Percentiles rank a stretch among this genome's conserved stretches.
Evolutionary conservation across 1,140 invertebrate genomes (phyloP).

Genomic region (Leptoteleia sp.): DNA sequence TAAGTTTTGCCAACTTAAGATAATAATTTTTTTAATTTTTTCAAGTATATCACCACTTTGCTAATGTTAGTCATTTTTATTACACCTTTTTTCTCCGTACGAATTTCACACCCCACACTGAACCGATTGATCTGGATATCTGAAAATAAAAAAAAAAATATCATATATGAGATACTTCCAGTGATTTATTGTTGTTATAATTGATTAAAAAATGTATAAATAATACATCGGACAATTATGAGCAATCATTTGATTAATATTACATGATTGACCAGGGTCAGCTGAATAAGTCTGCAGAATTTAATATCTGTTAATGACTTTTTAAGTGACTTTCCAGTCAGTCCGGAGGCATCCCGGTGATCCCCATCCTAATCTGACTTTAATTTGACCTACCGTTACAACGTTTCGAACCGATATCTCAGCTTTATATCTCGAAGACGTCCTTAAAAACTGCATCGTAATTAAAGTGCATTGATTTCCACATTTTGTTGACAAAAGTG

Average conservation of each 20-base stretch:
- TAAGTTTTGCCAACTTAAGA: too few relatives aligned
- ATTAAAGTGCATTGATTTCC: neutral
- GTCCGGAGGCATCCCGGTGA: constrained; percentile 50
- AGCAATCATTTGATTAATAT: constrained; percentile 21
- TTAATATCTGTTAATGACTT: constrained; percentile 73
- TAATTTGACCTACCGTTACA: constrained; percentile 74
- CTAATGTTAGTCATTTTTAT: too few relatives aligned
- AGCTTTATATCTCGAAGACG: constrained; percentile 10
- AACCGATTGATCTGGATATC: too few relatives aligned
- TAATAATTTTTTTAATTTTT: too few relatives aligned
- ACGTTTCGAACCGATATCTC: constrained; percentile 55
- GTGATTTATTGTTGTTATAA: constrained; percentile 17
- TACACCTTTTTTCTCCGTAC: too few relatives aligned
- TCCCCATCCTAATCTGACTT: constrained; percentile 74
- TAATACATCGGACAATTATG: constrained; percentile 17
- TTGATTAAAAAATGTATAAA: constrained; percentile 23
- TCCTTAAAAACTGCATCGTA: constrained; percentile 2
- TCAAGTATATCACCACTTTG: too few relatives aligned
- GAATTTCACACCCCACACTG: too few relatives aligned
- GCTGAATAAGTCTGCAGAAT: constrained; percentile 44
- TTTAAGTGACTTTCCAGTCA: constrained; percentile 74
- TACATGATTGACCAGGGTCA: constrained; percentile 34
- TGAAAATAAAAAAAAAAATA: too few relatives aligned
- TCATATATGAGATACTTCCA: too few relatives aligned
- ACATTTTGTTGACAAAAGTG: too few relatives aligned